Evolutionary conservation across 2,797 vertebrate species (phyloP), one percentile per base, ranked within the genome.

Genomic region (Lepilemur ruficaudatus): DNA sequence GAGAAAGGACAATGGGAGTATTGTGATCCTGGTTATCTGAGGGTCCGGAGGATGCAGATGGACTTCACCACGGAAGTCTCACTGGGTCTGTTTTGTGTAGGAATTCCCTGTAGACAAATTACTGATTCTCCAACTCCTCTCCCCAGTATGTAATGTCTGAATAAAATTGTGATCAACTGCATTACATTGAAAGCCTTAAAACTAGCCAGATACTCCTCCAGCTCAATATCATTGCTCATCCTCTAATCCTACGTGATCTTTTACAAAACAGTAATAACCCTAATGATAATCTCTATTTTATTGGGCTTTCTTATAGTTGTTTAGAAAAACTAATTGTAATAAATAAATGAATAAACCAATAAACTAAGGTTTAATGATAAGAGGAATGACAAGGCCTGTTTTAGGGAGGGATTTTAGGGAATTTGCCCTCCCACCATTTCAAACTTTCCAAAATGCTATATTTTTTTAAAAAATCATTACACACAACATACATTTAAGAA

Each of bases 271-370:
- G 96, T 97, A 98, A 96, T 97, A 97, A 97, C 98, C 97, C 78
- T 97, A 97, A 97, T 90, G 95, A 98, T 99, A 99, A 99, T 99
- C 96, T 99, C 99, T 99, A 99, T 99, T 99, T 99, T 99, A 99
- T 99, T 99, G 99, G 99, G 97, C 99, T 99, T 99, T 99, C 99
- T 99, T 99, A 98, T 99, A 99, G 99, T 98, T 99, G 99, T 99
- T 99, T 99, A 98, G 99, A 99, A 99, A 99, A 99, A 99, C 99
- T 99, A 98, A 98, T 99, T 99, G 99, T 99, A 99, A 78, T 90
- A 96, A 63, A 85, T 38, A 70, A 91, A 9, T 23, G 5, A 75
- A 35, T 28, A 75, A 63, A 50, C 12, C 48, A 84, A 67, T 8
- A 50, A 72, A 69, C 20, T n/a, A 22, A 80, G 25, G 7, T 41